Evolutionary conservation across 2,113 vertebrate species (phyloP).

Genomic region (Clupea harengus): DNA sequence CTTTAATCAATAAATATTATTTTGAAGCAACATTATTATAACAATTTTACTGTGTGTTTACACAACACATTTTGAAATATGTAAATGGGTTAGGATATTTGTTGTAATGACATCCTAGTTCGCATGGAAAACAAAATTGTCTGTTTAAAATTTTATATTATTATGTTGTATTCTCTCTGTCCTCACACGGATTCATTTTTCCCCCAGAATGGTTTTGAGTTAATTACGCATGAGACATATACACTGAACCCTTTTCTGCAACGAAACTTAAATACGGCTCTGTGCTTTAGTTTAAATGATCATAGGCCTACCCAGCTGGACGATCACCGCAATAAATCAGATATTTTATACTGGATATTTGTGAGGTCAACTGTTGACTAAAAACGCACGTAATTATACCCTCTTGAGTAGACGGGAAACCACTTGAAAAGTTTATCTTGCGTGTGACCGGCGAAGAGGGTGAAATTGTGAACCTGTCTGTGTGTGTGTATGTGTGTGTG

Average conservation of each 20-base stretch:
- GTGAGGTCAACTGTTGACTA: neutral
- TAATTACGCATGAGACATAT: neutral
- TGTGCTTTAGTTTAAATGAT: neutral
- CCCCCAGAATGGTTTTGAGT: neutral
- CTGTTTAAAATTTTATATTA: neutral
- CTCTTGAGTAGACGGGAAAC: neutral
- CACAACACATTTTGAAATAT: neutral
- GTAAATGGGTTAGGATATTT: neutral
- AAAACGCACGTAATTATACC: neutral
- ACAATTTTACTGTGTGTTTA: neutral
- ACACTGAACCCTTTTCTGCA: neutral
- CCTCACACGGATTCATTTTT: neutral
- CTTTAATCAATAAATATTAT: slow-evolving; percentile 9
- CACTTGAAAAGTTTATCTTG: neutral
- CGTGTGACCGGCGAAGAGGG: neutral
- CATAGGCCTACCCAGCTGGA: neutral
- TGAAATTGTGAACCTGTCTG: neutral
- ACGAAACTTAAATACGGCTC: neutral
- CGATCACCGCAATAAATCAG: neutral
- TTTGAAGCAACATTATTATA: slow-evolving; percentile 7
- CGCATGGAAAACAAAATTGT: neutral
- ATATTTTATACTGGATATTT: neutral
- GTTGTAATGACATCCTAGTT: neutral
- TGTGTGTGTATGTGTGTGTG: neutral
- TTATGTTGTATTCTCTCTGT: neutral